These are phyloP conservation scores for Larimichthys crocea DNA, from an alignment of 2,113 vertebrate species.

Conservation along the genomic window DNA sequence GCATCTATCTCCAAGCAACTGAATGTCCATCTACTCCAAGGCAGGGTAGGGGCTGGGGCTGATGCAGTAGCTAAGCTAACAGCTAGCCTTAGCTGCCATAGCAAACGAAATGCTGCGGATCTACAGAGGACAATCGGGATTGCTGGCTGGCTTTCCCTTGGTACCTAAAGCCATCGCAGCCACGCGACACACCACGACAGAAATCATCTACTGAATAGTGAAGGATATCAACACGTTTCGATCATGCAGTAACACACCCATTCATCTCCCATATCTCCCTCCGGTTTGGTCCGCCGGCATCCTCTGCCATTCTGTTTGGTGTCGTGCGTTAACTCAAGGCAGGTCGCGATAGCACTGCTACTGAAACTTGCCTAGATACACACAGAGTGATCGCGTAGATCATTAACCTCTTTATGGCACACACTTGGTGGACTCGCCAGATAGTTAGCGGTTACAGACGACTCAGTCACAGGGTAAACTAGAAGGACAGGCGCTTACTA, in stretches of 20 bases:
- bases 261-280: constrained; percentile 23
- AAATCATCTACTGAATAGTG: neutral
- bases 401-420: constrained; percentile 13
- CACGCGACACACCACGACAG: neutral
- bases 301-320: constrained; percentile 25
- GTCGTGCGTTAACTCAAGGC: constrained; percentile 36
- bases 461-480: constrained; percentile 1
- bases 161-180: neutral
- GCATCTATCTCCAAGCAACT: constrained; percentile 47
- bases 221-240: neutral
- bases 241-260: constrained; percentile 29
- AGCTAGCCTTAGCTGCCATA: constrained; percentile 55
- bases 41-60: constrained; percentile 71
- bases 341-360: constrained; percentile 43
- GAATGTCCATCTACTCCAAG: constrained; percentile 49
- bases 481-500: neutral
- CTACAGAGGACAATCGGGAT: constrained; percentile 46
- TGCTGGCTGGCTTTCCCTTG: constrained; percentile 15
- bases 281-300: constrained; percentile 37
- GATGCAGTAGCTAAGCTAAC: constrained; percentile 71
- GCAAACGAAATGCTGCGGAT: constrained; percentile 66
- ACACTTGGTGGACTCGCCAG: neutral
- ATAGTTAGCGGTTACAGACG: neutral
- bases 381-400: constrained; percentile 28
- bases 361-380: constrained; percentile 54